Base-by-base conservation (phyloP, 2,888 invertebrate genomes). In the Erannis defoliaria region DNA sequence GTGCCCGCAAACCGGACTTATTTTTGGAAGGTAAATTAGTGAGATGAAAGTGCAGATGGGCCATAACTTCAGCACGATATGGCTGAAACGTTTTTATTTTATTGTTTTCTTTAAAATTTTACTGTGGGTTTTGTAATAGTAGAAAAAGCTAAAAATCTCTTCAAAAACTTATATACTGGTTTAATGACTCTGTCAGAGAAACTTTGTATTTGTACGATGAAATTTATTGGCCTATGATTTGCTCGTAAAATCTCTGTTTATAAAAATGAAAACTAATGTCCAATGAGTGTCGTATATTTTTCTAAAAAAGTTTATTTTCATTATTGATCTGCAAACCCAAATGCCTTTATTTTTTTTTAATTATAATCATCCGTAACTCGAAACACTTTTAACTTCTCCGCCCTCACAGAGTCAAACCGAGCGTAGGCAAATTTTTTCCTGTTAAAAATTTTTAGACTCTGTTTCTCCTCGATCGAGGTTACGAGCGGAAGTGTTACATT, bases 401-500 rank as follows among this genome's bases (percentile, higher is more conserved):
- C 55, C 68, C 60, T 65, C 70, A 49, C 61, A 55, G 68, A 70
- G 55, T 26, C 59, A 49, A 12, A 21, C 9, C 0, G 12, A 38
- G 31, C 1, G 1, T 53, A 63, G 55, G 18, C 16, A 21, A 37
- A 4, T 23, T 1, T 5, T 6, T 18, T 8, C 4, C 1, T 12
- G 16, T 56, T 51, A 48, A 23, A 46, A 42, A 21, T 16, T 21
- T 43, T 14, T 49, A 12, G 35, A 37, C 67, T 67, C 38, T 77
- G 80, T 42, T 63, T 48, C 42, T 55, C 62, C 62, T 61, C 73
- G 75, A 72, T 75, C 76, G 78, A 72, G 72, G 82, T 87, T 88
- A 88, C 82, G 88, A 86, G 85, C 91, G 91, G 91, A 92, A 92
- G 90, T 90, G 86, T 91, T 81, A 80, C 78, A 82, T 91, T 90